Conservation (phyloP, 2,113 vertebrate species). For the Seriola quinqueradiata region DNA sequence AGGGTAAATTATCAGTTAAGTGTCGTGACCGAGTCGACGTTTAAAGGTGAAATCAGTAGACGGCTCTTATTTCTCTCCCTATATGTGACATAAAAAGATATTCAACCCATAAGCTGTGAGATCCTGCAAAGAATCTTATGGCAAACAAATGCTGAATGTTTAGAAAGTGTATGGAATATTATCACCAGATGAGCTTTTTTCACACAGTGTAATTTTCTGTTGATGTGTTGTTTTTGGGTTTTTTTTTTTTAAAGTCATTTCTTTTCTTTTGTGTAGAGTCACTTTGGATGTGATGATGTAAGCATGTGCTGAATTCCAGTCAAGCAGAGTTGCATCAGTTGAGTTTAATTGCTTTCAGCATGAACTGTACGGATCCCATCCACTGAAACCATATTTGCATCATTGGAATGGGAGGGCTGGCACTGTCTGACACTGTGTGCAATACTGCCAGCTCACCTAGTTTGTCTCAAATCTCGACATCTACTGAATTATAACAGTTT, state of each 20-base stretch:
- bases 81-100: constrained; percentile 23
- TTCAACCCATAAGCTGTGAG: constrained; percentile 15
- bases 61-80: neutral
- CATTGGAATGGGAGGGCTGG: constrained; percentile 26
- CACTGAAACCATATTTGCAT: constrained; percentile 56
- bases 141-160: neutral
- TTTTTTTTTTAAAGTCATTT: neutral
- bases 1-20: constrained; percentile 52
- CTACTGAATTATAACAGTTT: neutral
- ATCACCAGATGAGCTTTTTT: neutral
- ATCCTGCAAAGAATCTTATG: neutral
- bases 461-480: constrained; percentile 2
- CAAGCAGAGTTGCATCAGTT: constrained; percentile 49
- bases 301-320: constrained; percentile 10
- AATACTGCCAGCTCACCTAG: constrained; percentile 10
- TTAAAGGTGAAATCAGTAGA: constrained; percentile 25
- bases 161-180: neutral
- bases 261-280: constrained; percentile 6
- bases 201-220: neutral
- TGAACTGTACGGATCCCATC: constrained; percentile 31
- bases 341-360: constrained; percentile 48
- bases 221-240: neutral
- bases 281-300: constrained; percentile 34
- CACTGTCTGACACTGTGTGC: constrained; percentile 8
- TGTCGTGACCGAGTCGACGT: constrained; percentile 42